A percentile compares a stretch with the other conserved stretches of the same genome.
Conservation (phyloP, 2,113 vertebrate species). For the Rynchops niger region DNA sequence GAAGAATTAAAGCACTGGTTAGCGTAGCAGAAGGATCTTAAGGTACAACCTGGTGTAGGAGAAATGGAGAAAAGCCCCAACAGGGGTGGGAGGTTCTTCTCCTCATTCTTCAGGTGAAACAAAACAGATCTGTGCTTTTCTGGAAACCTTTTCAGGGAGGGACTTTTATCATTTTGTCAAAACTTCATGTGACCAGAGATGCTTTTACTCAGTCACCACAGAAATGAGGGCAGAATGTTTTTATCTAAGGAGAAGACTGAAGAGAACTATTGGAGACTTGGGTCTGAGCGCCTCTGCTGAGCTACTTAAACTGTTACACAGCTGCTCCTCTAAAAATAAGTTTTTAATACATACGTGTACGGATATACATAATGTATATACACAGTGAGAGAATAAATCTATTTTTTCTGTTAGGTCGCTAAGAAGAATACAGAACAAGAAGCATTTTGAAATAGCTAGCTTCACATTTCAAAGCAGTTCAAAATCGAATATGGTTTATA, state of each 20-base stretch:
- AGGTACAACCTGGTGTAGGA: neutral
- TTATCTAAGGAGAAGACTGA: neutral
- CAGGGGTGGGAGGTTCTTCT: neutral
- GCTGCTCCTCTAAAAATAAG: neutral
- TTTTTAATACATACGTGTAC: fast-evolving
- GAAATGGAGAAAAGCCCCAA: neutral
- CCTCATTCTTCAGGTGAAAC: neutral
- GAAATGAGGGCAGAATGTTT: neutral
- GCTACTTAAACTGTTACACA: neutral
- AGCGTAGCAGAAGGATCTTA: neutral
- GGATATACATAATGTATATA: neutral
- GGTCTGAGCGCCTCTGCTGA: neutral
- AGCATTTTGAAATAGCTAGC: neutral
- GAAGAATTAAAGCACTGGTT: neutral
- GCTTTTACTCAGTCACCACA: neutral
- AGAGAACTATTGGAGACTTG: neutral
- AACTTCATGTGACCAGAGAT: neutral
- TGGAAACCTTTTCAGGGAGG: neutral
- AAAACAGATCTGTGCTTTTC: neutral
- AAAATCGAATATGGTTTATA: neutral
- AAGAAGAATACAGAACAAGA: neutral
- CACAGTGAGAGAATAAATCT: neutral
- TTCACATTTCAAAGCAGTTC: neutral
- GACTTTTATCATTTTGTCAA: neutral
- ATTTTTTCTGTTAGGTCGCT: neutral